A percentile compares a stretch with the other conserved stretches of the same genome.
Conservation (phyloP, 2,888 invertebrate species). For the Oligia strigilis region DNA sequence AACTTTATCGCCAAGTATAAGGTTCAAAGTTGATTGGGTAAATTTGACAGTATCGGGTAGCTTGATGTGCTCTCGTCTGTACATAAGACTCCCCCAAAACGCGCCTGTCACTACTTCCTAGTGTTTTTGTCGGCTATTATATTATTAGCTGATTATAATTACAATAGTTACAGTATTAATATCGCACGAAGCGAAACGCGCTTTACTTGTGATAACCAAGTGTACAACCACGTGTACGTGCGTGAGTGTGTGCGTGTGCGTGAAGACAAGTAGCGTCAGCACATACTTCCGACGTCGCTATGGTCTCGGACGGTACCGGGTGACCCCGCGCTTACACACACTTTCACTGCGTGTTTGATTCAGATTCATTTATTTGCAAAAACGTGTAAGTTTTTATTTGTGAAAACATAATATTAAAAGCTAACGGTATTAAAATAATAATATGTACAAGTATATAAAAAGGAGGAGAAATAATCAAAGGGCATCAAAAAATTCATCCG, state of each 20-base stretch:
- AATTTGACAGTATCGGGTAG: too few relatives aligned
- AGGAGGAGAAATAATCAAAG: too few relatives aligned
- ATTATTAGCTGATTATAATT: neutral
- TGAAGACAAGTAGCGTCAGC: neutral
- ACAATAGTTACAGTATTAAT: neutral
- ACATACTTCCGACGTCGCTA: neutral
- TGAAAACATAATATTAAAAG: too few relatives aligned
- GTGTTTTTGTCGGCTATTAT: neutral
- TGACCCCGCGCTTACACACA: neutral
- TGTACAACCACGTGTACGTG: neutral
- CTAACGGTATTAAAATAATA: too few relatives aligned
- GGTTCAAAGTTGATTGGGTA: too few relatives aligned
- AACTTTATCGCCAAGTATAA: too few relatives aligned
- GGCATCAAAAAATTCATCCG: too few relatives aligned
- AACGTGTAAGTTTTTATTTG: too few relatives aligned
- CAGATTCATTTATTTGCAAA: too few relatives aligned
- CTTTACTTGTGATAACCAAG: neutral
- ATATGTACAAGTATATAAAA: too few relatives aligned
- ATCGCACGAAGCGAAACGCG: neutral
- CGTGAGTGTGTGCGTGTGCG: too few relatives aligned
- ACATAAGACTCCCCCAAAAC: neutral
- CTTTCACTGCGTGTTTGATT: neutral
- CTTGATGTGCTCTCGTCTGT: too few relatives aligned
- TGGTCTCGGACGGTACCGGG: neutral
- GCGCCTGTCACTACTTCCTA: neutral